phyloP scores from a whole-genome alignment of 1,140 invertebrate species.

The Drosophila trapezifrons region DNA sequence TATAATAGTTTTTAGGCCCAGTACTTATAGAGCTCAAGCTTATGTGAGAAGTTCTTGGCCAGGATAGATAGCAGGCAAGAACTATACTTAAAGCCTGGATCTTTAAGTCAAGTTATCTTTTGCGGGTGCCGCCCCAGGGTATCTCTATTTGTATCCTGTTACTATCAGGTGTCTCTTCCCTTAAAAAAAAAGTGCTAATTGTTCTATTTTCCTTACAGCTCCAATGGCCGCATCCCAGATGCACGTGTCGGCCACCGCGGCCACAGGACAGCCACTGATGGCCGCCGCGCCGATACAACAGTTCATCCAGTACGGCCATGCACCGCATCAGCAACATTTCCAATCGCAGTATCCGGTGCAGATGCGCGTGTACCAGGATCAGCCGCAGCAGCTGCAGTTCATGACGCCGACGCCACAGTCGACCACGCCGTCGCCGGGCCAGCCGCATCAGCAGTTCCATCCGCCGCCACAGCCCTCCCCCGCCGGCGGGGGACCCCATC shows the following conservation, averaged over 20 bases:
- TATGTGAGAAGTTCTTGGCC: too few species aligned
- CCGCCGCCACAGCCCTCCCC: conserved; percentile 86
- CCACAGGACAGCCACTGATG: conserved; percentile 93
- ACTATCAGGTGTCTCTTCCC: not conserved
- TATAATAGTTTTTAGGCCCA: not conserved
- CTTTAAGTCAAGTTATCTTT: too few species aligned
- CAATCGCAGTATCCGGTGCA: conserved; percentile 86
- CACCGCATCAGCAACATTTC: conserved; percentile 87
- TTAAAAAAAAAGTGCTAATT: not conserved
- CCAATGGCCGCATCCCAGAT: conserved; percentile 88
- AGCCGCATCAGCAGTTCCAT: conserved; percentile 87
- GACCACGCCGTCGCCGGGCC: conserved; percentile 87
- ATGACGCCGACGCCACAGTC: conserved; percentile 87
- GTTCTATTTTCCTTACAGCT: conserved; percentile 82
- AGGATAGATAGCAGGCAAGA: too few species aligned
- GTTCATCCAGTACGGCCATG: conserved; percentile 87
- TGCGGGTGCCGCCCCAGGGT: not conserved
- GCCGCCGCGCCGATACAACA: conserved; percentile 89
- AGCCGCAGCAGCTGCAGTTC: conserved; percentile 86
- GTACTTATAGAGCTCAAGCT: too few species aligned
- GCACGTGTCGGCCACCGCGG: conserved; percentile 89
- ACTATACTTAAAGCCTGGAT: too few species aligned
- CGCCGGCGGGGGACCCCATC: conserved; percentile 84
- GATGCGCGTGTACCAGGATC: conserved; percentile 87
- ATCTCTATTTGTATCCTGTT: not conserved